Percentiles rank a stretch among this genome's conserved stretches.
These are phyloP conservation scores for Chaetodon auriga DNA, from an alignment of 2,113 vertebrate genomes.

Conservation along the genomic window DNA sequence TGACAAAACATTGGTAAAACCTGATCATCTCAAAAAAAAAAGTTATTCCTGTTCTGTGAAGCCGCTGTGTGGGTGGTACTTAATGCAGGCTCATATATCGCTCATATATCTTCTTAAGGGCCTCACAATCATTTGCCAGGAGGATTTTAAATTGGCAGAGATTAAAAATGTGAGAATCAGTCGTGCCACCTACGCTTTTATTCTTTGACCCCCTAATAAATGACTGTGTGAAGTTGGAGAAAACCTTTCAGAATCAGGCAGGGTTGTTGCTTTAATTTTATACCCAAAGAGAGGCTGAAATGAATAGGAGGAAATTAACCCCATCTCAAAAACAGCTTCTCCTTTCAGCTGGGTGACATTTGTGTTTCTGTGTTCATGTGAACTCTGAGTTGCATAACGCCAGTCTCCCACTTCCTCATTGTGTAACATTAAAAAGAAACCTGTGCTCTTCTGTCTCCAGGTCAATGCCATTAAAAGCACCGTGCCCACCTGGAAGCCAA, in stretches of 20 bases:
- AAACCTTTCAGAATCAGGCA: constrained; percentile 18
- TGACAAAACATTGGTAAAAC: neutral
- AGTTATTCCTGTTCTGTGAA: neutral
- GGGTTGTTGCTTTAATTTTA: constrained; percentile 10
- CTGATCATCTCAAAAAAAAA: neutral
- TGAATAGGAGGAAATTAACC: constrained; percentile 28
- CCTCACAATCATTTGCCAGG: constrained; percentile 7
- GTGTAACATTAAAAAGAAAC: constrained; percentile 33
- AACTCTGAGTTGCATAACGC: constrained; percentile 14
- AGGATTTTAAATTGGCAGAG: constrained; percentile 35
- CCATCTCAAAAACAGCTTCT: constrained; percentile 20
- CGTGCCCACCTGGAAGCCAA: constrained; percentile 38
- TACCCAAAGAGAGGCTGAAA: neutral
- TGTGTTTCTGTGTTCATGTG: neutral
- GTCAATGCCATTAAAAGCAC: constrained; percentile 35
- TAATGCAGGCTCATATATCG: neutral
- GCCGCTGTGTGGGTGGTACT: constrained; percentile 15
- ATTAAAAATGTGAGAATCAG: constrained; percentile 39
- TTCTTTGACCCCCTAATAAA: constrained; percentile 14
- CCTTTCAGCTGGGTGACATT: constrained; percentile 31
- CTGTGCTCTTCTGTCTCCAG: constrained; percentile 30
- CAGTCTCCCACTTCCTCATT: constrained; percentile 26
- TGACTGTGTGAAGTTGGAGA: constrained; percentile 16
- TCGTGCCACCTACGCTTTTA: neutral
- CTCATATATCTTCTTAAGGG: constrained; percentile 2